Conservation (phyloP, 2,113 vertebrate genomes). For the Phrynosoma platyrhinos region DNA sequence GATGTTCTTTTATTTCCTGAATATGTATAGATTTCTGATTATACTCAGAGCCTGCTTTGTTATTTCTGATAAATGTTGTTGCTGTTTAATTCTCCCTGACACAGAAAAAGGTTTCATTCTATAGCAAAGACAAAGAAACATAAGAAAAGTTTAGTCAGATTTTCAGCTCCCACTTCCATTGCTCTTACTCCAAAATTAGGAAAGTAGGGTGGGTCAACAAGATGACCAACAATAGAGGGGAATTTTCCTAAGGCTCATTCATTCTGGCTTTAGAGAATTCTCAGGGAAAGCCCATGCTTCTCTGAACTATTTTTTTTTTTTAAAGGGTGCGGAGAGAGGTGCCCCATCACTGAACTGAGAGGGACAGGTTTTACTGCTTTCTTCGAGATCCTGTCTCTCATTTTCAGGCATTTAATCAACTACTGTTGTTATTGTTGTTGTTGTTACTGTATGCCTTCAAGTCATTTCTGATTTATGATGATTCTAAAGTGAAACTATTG, state of each 20-base stretch:
- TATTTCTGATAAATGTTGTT: background rate
- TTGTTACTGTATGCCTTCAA: too few species aligned
- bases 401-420: background rate
- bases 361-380: background rate
- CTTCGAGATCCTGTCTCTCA: background rate
- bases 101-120: background rate
- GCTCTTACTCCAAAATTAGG: background rate
- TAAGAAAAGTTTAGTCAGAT: background rate
- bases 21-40: background rate
- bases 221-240: background rate
- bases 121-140: background rate
- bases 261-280: background rate
- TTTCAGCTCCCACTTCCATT: background rate
- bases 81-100: background rate
- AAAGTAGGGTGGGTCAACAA: background rate
- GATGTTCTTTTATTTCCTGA: background rate
- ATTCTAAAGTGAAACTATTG: too few species aligned
- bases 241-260: background rate
- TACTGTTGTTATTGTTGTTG: background rate
- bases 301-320: background rate
- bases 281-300: background rate
- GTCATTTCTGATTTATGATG: too few species aligned
- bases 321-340: background rate
- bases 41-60: background rate
- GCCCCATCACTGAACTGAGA: background rate